Conservation (phyloP, 2,888 invertebrate genomes). For the Agriopis aurantiaria region DNA sequence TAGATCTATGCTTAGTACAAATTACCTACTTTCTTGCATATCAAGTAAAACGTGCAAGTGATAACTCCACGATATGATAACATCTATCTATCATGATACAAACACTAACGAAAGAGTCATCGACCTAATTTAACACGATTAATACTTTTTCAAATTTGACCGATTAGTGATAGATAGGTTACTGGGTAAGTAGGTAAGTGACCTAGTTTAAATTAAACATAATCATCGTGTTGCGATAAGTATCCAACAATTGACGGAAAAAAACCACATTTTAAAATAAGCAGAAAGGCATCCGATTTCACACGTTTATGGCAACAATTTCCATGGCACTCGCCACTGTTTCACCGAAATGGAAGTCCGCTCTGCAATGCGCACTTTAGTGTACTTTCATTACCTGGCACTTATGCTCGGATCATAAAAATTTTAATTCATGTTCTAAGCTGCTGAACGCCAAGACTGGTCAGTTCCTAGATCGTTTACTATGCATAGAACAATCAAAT, state of each 20-base stretch:
- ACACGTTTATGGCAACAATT: conserved; percentile 1
- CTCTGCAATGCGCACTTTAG: conserved; percentile 20
- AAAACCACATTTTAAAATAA: conserved; percentile 4
- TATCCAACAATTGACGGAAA: conserved; percentile 1
- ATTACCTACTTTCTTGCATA: too few species aligned
- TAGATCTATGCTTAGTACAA: too few species aligned
- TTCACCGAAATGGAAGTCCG: conserved; percentile 16
- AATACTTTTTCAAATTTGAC: conserved; percentile 20
- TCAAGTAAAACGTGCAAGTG: conserved; percentile 2
- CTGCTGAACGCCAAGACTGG: conserved; percentile 7
- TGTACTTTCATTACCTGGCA: conserved; percentile 30
- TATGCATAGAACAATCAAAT: conserved; percentile 20
- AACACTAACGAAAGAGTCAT: conserved; percentile 24
- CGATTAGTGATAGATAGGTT: conserved; percentile 31
- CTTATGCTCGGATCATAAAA: conserved; percentile 5
- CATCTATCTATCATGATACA: conserved; percentile 30
- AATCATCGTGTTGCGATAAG: conserved; percentile 8
- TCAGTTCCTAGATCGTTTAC: conserved; percentile 1
- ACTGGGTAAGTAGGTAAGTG: conserved; percentile 30
- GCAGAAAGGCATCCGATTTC: background rate
- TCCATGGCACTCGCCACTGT: conserved; percentile 12
- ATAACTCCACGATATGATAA: conserved; percentile 15
- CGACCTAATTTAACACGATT: conserved; percentile 39
- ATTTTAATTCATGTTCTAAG: conserved; percentile 1
- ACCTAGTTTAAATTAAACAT: conserved; percentile 19